These are phyloP conservation scores for Indicator maculatus DNA, from an alignment of 2,113 vertebrate genomes.

Conservation along the genomic window DNA sequence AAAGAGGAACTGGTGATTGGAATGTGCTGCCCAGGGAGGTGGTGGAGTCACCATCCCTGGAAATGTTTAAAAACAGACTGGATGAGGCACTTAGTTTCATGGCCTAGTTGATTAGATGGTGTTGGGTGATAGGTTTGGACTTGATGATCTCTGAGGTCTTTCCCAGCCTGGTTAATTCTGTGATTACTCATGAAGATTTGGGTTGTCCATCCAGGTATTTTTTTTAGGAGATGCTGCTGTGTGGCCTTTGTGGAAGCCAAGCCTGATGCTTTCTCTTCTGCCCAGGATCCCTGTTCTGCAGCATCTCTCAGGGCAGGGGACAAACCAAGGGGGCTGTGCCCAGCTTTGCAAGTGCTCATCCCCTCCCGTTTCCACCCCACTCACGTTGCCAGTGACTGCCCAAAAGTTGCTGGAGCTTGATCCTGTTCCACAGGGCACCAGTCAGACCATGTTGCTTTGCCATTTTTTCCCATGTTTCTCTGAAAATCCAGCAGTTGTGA, in stretches of 20 bases:
- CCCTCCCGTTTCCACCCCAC: accelerated
- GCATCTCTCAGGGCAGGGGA: background rate
- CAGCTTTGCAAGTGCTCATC: background rate
- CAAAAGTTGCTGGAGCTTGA: background rate
- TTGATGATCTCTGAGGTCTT: too few relatives aligned
- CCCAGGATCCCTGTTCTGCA: background rate
- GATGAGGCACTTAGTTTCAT: too few relatives aligned
- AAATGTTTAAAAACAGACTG: too few relatives aligned
- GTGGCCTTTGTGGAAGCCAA: background rate
- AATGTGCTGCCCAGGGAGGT: too few relatives aligned
- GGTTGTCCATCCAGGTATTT: background rate
- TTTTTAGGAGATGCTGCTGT: background rate
- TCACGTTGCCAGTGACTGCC: background rate
- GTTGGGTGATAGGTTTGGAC: too few relatives aligned
- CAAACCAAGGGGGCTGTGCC: background rate
- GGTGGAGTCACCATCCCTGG: too few relatives aligned
- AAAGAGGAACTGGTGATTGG: too few relatives aligned
- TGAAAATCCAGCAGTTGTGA: background rate
- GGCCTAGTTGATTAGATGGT: too few relatives aligned
- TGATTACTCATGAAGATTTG: background rate
- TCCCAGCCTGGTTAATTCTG: too few relatives aligned
- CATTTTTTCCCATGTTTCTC: background rate
- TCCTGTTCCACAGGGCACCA: background rate
- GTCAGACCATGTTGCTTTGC: background rate
- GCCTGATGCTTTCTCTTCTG: background rate